Base-by-base conservation (phyloP, 2,113 vertebrate species). In the Salvator merianae region DNA sequence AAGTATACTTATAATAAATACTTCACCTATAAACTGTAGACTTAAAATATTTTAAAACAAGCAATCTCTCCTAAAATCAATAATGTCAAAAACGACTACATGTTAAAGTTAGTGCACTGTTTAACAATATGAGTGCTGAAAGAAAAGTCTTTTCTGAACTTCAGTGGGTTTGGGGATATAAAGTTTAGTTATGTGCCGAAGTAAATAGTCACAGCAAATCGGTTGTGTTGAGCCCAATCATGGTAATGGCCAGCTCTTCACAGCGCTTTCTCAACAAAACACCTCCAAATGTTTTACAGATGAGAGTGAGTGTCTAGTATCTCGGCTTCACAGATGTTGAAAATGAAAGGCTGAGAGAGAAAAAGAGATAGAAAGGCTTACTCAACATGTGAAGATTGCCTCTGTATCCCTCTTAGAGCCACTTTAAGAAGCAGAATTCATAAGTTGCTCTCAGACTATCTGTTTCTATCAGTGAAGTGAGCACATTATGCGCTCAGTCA, bases 381-480 rank as follows among this genome's bases (percentile, higher is more conserved):
- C 34, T 55, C 20, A 85, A 24, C 63, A 76, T 1, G 1, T 53
- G 71, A 0, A 0, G 77, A 86, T 80, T 81, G 81, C 40, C 66
- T 82, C 50, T 72, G 53, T 38, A 83, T 81, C 38, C 55, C 80
- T 90, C 55, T 38, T 82, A 47, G 18, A 66, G 32, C 70, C 34
- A 40, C 71, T 71, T 81, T 1, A 26, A 88, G 87, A 92, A 89
- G 16, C 14, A 88, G 7, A 62, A 78, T 62, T 86, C 76, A 81
- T 65, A 85, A 38, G 71, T 84, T 77, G 88, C 84, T 68, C 47
- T 86, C 80, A 81, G 70, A 82, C 0, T 0, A 88, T 77, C 82
- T 74, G 26, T 78, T 93, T 88, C 43, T 85, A 77, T 86, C n/a
- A 43, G 84, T 83, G 38, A 79, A 83, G 40, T 32, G 40, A 88